A percentile compares a stretch with the other conserved stretches of the same genome.
Conservation (phyloP, 2,797 vertebrate genomes). For the Gastrophryne carolinensis region DNA sequence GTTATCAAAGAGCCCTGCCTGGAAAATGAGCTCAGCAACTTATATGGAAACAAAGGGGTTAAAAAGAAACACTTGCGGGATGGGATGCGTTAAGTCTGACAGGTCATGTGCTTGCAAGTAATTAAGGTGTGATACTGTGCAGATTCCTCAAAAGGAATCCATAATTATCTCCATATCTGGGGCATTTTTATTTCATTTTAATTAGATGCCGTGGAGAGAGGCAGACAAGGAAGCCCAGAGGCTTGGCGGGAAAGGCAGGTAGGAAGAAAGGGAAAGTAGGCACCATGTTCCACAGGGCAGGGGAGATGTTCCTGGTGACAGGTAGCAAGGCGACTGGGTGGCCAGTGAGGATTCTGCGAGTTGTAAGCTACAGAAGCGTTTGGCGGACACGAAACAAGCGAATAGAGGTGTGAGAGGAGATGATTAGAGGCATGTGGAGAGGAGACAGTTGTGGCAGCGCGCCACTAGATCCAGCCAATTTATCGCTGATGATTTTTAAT, state of each 20-base stretch:
- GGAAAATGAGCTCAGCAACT: not conserved
- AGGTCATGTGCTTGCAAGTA: constrained; percentile 22
- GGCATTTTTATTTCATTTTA: constrained; percentile 37
- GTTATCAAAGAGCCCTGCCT: not conserved
- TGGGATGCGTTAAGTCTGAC: not conserved
- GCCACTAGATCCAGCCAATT: constrained; percentile 43
- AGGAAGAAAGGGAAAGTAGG: not conserved
- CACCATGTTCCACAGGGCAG: not conserved
- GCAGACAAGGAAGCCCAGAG: not conserved
- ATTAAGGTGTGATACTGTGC: constrained; percentile 40
- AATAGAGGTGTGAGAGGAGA: constrained; percentile 6
- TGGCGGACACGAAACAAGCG: not conserved
- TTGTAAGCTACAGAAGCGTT: not conserved
- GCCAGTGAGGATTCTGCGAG: not conserved
- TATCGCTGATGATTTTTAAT: constrained; percentile 50
- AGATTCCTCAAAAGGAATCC: constrained; percentile 32
- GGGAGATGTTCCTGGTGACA: not conserved
- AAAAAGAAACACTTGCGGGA: not conserved
- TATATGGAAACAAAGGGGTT: not conserved
- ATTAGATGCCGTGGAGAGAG: constrained; percentile 37
- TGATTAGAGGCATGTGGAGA: not conserved
- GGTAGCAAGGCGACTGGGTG: not conserved
- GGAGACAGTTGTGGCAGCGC: constrained; percentile 25
- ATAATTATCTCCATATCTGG: constrained; percentile 39
- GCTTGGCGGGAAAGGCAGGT: constrained; percentile 12